phyloP scores from a whole-genome alignment of 2,888 invertebrate genomes.

The Lepidocyrtinus sp. region DNA sequence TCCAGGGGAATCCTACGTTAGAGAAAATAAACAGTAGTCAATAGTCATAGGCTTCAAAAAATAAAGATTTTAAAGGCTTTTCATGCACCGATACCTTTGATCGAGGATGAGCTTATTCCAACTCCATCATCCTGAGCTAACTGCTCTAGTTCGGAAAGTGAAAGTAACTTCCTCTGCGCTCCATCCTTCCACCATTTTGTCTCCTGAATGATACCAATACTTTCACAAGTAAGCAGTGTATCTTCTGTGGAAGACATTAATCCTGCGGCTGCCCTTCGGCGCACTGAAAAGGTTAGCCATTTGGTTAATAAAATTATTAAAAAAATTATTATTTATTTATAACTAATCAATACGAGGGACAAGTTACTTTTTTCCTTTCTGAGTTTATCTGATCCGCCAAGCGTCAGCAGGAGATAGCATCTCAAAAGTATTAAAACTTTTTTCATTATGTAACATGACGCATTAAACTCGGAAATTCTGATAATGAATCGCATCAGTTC shows the following conservation, averaged over 20 bases:
- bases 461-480: not conserved
- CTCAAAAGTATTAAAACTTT: conserved; percentile 21
- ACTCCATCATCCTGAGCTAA: not conserved
- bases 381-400: conserved; percentile 22
- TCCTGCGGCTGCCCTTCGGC: conserved; percentile 24
- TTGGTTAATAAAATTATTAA: not conserved
- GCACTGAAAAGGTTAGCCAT: too few species aligned
- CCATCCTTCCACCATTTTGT: not conserved
- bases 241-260: conserved; percentile 32
- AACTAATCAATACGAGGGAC: not conserved
- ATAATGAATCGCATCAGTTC: not conserved
- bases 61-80: not conserved
- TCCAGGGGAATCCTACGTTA: conserved; percentile 33
- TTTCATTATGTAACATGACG: conserved; percentile 25
- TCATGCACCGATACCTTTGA: too few species aligned
- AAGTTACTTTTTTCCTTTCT: conserved; percentile 26
- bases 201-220: not conserved
- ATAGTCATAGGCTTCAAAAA: not conserved
- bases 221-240: conserved; percentile 22
- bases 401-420: conserved; percentile 19
- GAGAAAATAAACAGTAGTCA: not conserved
- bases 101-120: not conserved
- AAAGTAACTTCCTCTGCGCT: conserved; percentile 10
- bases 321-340: not conserved
- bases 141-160: conserved; percentile 31